phyloP scores from a whole-genome alignment of 2,888 invertebrate species.

The Rotaria magnacalcarata region DNA sequence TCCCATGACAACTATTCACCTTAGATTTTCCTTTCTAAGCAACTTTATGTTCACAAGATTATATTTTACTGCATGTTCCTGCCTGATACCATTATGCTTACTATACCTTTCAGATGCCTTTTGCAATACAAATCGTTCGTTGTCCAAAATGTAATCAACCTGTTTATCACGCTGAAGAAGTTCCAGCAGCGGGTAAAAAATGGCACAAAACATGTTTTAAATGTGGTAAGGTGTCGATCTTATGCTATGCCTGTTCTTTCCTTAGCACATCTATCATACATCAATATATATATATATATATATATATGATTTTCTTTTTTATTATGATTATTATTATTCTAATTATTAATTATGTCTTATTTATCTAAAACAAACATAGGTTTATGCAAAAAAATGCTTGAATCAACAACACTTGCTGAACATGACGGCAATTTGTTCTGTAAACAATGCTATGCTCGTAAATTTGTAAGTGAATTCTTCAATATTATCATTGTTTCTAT shows the following conservation, averaged over 20 bases:
- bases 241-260: neutral
- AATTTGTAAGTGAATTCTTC: slow-evolving; percentile 81
- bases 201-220: slow-evolving; percentile 36
- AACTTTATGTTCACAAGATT: too few relatives aligned
- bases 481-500: too few relatives aligned
- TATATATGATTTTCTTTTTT: neutral
- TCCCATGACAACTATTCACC: slow-evolving; percentile 61
- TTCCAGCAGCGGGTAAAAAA: slow-evolving; percentile 37
- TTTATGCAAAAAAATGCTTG: slow-evolving; percentile 82
- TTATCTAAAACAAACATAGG: slow-evolving; percentile 61
- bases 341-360: slow-evolving; percentile 9
- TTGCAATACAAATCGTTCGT: slow-evolving; percentile 23
- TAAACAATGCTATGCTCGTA: slow-evolving; percentile 87
- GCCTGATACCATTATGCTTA: neutral
- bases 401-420: slow-evolving; percentile 83
- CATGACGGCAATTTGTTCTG: slow-evolving; percentile 87
- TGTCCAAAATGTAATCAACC: slow-evolving; percentile 38
- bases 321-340: slow-evolving; percentile 65
- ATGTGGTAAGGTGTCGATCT: slow-evolving; percentile 62
- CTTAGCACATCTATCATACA: too few relatives aligned
- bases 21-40: neutral
- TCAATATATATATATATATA: too few relatives aligned
- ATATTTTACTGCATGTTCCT: neutral
- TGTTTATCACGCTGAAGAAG: slow-evolving; percentile 38
- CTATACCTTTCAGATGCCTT: neutral